These are phyloP conservation scores for Elephas maximus DNA, from an alignment of 2,113 vertebrate genomes.

Conservation along the genomic window DNA sequence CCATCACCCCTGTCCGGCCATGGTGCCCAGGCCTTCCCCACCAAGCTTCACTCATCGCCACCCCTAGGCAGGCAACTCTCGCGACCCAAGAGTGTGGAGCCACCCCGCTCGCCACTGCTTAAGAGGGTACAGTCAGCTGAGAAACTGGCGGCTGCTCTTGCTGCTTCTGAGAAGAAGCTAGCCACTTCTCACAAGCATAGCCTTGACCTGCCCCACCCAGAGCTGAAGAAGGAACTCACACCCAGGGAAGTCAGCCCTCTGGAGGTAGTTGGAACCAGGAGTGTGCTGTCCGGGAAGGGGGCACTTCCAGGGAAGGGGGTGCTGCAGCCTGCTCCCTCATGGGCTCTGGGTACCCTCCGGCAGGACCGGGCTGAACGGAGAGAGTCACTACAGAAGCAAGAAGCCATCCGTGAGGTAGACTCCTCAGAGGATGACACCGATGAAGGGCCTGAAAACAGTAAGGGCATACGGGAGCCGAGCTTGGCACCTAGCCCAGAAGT, in stretches of 20 bases:
- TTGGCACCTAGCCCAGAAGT: slow-evolving; percentile 34
- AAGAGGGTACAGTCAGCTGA: slow-evolving; percentile 98
- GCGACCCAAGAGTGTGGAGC: slow-evolving; percentile 96
- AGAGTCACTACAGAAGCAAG: slow-evolving; percentile 97
- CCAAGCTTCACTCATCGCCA: slow-evolving; percentile 96
- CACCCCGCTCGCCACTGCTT: slow-evolving; percentile 96
- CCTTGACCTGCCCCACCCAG: slow-evolving; percentile 94
- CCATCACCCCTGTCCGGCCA: slow-evolving; percentile 95
- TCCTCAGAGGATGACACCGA: slow-evolving; percentile 97
- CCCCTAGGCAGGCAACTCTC: slow-evolving; percentile 95
- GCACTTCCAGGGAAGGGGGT: slow-evolving; percentile 91
- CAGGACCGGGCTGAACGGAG: slow-evolving; percentile 96
- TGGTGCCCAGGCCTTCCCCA: slow-evolving; percentile 92
- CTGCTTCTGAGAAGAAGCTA: slow-evolving; percentile 92
- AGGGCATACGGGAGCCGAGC: slow-evolving; percentile 89
- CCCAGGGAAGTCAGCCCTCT: slow-evolving; percentile 93
- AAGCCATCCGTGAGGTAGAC: slow-evolving; percentile 98
- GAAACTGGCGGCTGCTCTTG: slow-evolving; percentile 93
- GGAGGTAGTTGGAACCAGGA: slow-evolving; percentile 89
- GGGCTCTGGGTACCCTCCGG: slow-evolving; percentile 95
- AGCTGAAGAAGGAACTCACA: slow-evolving; percentile 97
- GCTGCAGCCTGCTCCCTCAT: slow-evolving; percentile 91
- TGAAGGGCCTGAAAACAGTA: slow-evolving; percentile 95
- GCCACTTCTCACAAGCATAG: slow-evolving; percentile 93
- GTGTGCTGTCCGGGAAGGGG: slow-evolving; percentile 89